Base-by-base conservation (phyloP, 2,888 invertebrate genomes). In the Tortrix viridana region DNA sequence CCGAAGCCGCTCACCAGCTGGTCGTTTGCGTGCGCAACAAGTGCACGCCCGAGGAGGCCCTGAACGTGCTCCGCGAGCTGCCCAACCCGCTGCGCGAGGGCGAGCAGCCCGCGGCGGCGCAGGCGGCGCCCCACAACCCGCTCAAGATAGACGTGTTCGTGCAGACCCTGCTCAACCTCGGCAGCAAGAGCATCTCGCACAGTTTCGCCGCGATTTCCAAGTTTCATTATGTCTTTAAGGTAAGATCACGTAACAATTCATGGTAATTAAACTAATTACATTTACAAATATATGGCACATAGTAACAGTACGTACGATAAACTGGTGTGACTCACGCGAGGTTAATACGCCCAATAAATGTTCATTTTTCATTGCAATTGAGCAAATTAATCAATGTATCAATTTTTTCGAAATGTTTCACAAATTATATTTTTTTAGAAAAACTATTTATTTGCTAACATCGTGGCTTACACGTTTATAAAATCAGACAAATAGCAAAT, bases 171-270 rank as follows among this genome's bases (percentile, higher is more conserved):
- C 93, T 99, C 5, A 97, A 98, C 83, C 93, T 99, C 63, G 99
- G 98, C 38, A 97, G 97, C 55, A 99, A 99, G 88, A 98, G 99
- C 73, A 98, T 99, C 84, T 98, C 98, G 65, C 99, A 99, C 82
- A 98, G 98, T 74, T 99, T 99, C 86, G 98, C 99, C 5, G 99
- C 98, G n/a, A 97, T 99, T 69, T 98, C 98, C 46, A 99, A 99
- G 93, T 99, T 97, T 79, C 97, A 97, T 86, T 95, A 96, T 81
- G 97, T 97, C 2, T 97, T 97, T 77, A 97, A 97, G 93, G 97
- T 96, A 74, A 77, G 81, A 2, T 16, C 19, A 16, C 0, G 44
- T 5, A 14, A 1, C 14, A 1, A 4, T 9, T 0, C 5, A 12
- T 38, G 4, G n/a, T 38, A 2, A n/a, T 14, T 14, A 12, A 3